Evolutionary conservation across 2,888 invertebrate species (phyloP), one percentile per base, ranked within the genome.

Genomic region (Gymnosoma rotundatum): DNA sequence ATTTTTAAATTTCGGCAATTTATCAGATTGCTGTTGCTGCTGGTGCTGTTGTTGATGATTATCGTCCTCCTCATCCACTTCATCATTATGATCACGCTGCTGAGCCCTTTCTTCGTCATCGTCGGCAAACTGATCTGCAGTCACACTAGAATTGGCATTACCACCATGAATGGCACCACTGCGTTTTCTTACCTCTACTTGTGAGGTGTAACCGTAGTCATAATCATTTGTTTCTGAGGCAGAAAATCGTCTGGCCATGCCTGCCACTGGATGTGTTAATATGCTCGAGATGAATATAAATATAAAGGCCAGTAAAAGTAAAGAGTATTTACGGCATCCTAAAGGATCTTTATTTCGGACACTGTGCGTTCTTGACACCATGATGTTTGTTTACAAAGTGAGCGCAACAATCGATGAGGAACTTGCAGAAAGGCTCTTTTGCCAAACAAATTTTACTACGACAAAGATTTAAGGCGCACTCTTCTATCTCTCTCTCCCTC

Each of bases 221-320:
- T 87, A 88, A 52, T 88, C 87, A 72, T 63, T 82, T 1, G 78
- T 64, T 50, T 88, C 87, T 18, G 87, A 73, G 7, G 81, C 86
- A 7, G 86, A 83, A 64, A 86, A 85, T 25, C 86, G 84, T 45
- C 87, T 85, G 1, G 88, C 87, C 76, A 83, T 89, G 84, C 94
- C 94, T 93, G 94, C 86, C 97, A 98, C 92, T 97, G 98, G 5
- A 10, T 52, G 25, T 25, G 20, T 42, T 45, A 72, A 9, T 0
- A 38, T 21, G 5, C 54, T 20, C 2, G 25, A 5, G 2, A 50
- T 18, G 21, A 78, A 58, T 0, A 52, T 16, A 12, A 78, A 25
- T 12, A 12, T 18, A 20, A 36, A 6, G 18, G 14, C n/a, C 9
- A 42, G 9, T 16, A 66, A 32, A 32, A 32, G n/a, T 25, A 76